Conservation (phyloP, 2,113 vertebrate species). For the Eptatretus burgeri region DNA sequence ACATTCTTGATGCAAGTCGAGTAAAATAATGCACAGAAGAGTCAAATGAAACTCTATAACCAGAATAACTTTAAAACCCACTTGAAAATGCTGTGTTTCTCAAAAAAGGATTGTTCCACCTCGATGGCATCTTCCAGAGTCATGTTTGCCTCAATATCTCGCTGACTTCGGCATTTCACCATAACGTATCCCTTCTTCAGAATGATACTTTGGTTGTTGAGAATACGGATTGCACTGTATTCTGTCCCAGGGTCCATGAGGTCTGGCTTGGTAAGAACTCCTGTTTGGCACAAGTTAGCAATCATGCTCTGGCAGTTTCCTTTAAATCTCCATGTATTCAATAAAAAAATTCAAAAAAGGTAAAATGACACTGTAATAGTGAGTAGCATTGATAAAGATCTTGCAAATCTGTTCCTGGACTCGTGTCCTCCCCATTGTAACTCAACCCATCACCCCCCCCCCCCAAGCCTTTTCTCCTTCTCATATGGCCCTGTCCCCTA, state of each 20-base stretch:
- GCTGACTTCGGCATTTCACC: constrained; percentile 7
- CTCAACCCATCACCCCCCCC: no score
- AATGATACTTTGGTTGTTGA: background rate
- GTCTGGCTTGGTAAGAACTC: constrained; percentile 7
- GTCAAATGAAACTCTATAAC: background rate
- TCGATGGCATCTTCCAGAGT: constrained; percentile 5
- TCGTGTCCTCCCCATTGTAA: no score
- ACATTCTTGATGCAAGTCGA: background rate
- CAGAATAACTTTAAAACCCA: background rate
- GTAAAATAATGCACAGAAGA: background rate
- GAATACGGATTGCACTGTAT: background rate
- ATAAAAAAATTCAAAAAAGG: no score
- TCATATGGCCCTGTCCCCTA: no score
- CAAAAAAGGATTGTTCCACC: constrained; percentile 6
- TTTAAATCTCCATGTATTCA: no score
- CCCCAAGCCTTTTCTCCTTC: no score
- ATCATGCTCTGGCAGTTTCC: no score
- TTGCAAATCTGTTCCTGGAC: no score
- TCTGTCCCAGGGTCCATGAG: constrained; percentile 8
- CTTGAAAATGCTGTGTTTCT: background rate
- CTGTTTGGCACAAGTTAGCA: no score
- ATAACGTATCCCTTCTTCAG: constrained; percentile 7
- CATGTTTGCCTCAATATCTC: constrained; percentile 4
- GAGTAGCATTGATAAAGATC: no score
- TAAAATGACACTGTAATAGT: background rate